Percentiles rank a stretch among this genome's conserved stretches.
These are phyloP conservation scores for Nannoperca australis DNA, from an alignment of 2,797 vertebrate species.

Conservation along the genomic window DNA sequence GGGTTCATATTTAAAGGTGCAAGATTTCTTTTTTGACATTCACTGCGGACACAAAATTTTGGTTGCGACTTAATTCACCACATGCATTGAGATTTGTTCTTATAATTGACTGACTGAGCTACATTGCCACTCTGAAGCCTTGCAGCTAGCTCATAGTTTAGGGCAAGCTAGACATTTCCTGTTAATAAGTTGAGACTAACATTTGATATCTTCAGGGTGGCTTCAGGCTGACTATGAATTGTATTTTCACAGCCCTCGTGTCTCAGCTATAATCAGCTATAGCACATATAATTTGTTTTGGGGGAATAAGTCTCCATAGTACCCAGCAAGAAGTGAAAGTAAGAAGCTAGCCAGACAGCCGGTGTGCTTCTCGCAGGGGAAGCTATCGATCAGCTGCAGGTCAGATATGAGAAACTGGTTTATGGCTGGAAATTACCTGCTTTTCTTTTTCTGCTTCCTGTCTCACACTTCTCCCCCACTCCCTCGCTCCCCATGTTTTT, in stretches of 20 bases:
- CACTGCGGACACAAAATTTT: neutral
- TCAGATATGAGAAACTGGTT: constrained; percentile 62
- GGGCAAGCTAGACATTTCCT: constrained; percentile 13
- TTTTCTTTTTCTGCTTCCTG: constrained; percentile 51
- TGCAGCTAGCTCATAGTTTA: constrained; percentile 12
- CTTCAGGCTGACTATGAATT: constrained; percentile 17
- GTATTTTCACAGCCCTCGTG: constrained; percentile 14
- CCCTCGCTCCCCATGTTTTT: constrained; percentile 30
- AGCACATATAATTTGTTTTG: constrained; percentile 27
- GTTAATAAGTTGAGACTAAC: constrained; percentile 23
- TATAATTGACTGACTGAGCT: constrained; percentile 14
- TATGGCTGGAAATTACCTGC: constrained; percentile 57
- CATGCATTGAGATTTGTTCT: constrained; percentile 1
- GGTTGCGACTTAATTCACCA: neutral
- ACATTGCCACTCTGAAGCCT: neutral
- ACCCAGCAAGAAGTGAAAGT: constrained; percentile 22
- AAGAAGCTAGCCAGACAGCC: constrained; percentile 42
- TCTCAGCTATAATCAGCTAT: constrained; percentile 8
- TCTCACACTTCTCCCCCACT: constrained; percentile 35
- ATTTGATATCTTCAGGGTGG: constrained; percentile 7
- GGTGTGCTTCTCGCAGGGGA: constrained; percentile 30
- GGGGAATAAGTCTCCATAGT: constrained; percentile 8
- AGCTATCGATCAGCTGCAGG: constrained; percentile 63
- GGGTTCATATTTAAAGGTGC: neutral
- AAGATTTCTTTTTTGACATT: neutral